Evolutionary conservation across 2,888 invertebrate genomes (phyloP).

Genomic region (Palloptera scutellata): DNA sequence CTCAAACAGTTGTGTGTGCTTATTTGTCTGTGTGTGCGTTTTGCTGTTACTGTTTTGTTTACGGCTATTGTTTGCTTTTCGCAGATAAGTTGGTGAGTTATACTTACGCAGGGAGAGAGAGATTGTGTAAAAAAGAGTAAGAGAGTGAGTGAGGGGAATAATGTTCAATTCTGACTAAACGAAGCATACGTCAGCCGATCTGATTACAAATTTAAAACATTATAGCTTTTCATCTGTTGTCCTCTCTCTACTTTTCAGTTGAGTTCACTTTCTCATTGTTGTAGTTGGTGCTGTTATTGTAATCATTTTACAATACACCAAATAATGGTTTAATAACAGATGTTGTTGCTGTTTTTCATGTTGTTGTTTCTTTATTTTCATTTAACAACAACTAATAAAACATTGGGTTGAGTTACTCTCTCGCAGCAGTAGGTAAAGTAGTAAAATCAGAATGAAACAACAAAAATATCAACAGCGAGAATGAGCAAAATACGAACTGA

Average conservation of each 20-base stretch:
- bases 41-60: too few relatives aligned
- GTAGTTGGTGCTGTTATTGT: neutral
- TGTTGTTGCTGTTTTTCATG: neutral
- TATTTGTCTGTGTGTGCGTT: too few relatives aligned
- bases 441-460: neutral
- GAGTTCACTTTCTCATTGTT: neutral
- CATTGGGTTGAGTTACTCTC: neutral
- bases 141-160: too few relatives aligned
- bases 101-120: too few relatives aligned
- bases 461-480: neutral
- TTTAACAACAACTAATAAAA: conserved; percentile 15
- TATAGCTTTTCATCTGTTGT: too few relatives aligned
- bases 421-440: neutral
- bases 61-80: too few relatives aligned
- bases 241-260: neutral
- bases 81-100: too few relatives aligned
- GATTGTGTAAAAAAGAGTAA: too few relatives aligned
- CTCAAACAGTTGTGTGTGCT: neutral
- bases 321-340: conserved; percentile 18
- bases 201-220: too few relatives aligned
- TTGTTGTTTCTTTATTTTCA: conserved; percentile 15
- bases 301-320: conserved; percentile 17
- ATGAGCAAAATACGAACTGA: conserved; percentile 1
- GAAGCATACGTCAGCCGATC: too few relatives aligned
- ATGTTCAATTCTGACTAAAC: too few relatives aligned